Conservation (phyloP, 2,113 vertebrate genomes). For the Clinocottus analis region DNA sequence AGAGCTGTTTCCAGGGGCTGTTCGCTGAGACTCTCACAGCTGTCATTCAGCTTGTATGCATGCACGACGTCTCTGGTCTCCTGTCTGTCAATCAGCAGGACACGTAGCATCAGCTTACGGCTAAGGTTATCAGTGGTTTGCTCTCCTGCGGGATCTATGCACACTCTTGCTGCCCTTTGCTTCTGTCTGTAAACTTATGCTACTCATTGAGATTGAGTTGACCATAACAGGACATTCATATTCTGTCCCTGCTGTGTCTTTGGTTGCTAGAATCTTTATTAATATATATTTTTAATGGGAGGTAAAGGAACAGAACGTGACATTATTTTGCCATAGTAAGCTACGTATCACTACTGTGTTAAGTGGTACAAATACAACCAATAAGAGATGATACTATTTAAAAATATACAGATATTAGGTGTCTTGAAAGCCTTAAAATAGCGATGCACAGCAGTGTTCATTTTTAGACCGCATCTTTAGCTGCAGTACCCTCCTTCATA, state of each 20-base stretch:
- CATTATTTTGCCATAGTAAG: too few relatives aligned
- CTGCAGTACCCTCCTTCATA: too few relatives aligned
- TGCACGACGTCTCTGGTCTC: background rate
- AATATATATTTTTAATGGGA: background rate
- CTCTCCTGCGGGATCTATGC: too few relatives aligned
- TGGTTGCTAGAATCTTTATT: background rate
- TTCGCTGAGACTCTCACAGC: background rate
- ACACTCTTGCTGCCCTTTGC: background rate
- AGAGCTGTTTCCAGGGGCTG: background rate
- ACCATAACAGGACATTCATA: background rate
- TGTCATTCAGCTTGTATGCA: background rate
- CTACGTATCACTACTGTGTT: too few relatives aligned
- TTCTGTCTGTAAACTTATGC: background rate
- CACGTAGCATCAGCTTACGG: background rate
- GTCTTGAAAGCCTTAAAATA: too few relatives aligned
- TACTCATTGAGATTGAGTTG: background rate
- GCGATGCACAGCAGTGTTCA: too few relatives aligned
- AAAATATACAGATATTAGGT: too few relatives aligned
- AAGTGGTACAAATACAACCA: too few relatives aligned
- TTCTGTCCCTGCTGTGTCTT: constrained; percentile 11
- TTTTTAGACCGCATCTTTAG: too few relatives aligned
- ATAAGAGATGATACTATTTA: too few relatives aligned
- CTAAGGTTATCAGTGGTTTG: background rate
- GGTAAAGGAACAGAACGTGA: background rate
- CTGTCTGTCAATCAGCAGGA: background rate